These are phyloP conservation scores for Hirtodrosophila confusa DNA, from an alignment of 2,888 invertebrate species.

Conservation along the genomic window DNA sequence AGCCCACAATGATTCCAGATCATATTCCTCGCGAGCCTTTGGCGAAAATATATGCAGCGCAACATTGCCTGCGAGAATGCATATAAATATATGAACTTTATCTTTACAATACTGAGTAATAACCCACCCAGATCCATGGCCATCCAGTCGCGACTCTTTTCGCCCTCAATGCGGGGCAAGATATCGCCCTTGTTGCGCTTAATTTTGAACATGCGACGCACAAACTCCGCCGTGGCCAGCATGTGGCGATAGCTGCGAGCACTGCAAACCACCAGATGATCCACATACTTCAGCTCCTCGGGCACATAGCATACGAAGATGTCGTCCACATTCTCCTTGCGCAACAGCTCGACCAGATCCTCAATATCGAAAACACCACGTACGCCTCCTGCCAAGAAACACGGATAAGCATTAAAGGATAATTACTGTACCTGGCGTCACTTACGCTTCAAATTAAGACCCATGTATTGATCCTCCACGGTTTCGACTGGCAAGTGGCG, in stretches of 20 bases:
- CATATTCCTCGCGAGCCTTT: slow-evolving; percentile 89
- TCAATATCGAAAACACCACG: slow-evolving; percentile 95
- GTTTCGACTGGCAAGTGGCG: slow-evolving; percentile 34
- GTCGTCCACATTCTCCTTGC: slow-evolving; percentile 90
- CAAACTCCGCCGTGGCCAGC: slow-evolving; percentile 89
- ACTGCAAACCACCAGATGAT: slow-evolving; percentile 92
- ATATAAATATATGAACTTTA: neutral
- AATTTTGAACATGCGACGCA: slow-evolving; percentile 90
- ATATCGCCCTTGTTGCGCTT: slow-evolving; percentile 87
- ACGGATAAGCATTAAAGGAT: neutral
- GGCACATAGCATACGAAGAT: slow-evolving; percentile 93
- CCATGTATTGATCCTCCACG: slow-evolving; percentile 82
- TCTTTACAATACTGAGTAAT: neutral
- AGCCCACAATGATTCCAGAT: slow-evolving; percentile 96
- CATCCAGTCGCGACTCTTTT: slow-evolving; percentile 91
- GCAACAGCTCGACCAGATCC: slow-evolving; percentile 91
- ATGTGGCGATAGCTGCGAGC: slow-evolving; percentile 91
- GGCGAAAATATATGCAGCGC: slow-evolving; percentile 94
- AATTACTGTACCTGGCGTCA: neutral
- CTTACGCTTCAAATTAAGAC: slow-evolving; percentile 86
- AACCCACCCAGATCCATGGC: slow-evolving; percentile 94
- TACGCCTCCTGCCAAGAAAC: slow-evolving; percentile 88
- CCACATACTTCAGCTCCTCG: slow-evolving; percentile 90
- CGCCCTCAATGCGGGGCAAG: slow-evolving; percentile 91
- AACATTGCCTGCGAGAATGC: slow-evolving; percentile 90